Base-by-base conservation (phyloP, 2,113 vertebrate genomes). In the Embiotoca jacksoni region DNA sequence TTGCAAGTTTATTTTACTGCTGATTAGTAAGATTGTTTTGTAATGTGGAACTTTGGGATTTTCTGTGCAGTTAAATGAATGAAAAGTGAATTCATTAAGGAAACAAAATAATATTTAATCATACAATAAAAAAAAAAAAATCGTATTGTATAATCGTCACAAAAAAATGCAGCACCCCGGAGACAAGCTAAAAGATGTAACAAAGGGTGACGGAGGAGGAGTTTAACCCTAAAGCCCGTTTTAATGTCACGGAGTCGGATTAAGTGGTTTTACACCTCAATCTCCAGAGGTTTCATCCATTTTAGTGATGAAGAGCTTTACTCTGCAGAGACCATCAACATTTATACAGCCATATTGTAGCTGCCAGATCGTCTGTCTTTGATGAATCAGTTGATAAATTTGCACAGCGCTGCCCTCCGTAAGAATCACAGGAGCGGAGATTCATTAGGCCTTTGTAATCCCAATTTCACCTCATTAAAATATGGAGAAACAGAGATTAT, bases 261-360 rank as follows among this genome's bases (percentile, higher is more conserved):
- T 66, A 7, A 39, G 23, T 49, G 9, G 41, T 66, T 67, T 69
- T 59, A 4, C 50, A 3, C 53, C 44, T 55, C 39, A 23, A 15
- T 54, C 56, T 71, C 56, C 32, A 71, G 56, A 58, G 68, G 67
- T 72, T 75, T 53, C 59, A 78, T 80, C 60, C 57, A 81, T 88
- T 52, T 75, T 66, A 57, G 59, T 66, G 78, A 80, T 87, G 3
- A 75, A 81, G 71, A 36, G 55, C 66, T 62, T 15, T 47, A 7
- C 35, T 54, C 79, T n/a, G 39, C 46, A 65, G 69, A 65, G 49
- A 55, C 33, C 57, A 35, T 75, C 72, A 82, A 82, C 76, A 82
- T 87, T 89, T 82, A 64, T 69, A 67, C 47, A 79, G 66, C 37
- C 37, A 65, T 60, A 41, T 36, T 81, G 69, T 31, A 64, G 44